These are phyloP conservation scores for Drosophila tripunctata DNA, from an alignment of 2,888 invertebrate genomes.

Conservation along the genomic window DNA sequence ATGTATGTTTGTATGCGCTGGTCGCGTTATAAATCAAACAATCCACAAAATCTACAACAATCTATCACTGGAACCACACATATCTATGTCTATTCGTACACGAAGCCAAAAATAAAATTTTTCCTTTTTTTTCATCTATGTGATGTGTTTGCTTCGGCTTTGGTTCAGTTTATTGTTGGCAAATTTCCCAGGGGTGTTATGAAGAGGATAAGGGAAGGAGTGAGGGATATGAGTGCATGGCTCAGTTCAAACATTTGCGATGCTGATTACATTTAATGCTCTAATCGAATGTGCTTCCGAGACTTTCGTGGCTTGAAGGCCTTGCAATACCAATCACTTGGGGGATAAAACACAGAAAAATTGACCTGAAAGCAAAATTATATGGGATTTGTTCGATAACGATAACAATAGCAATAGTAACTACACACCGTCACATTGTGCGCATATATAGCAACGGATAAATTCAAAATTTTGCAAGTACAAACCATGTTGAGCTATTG, in stretches of 20 bases:
- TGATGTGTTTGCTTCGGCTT: conserved; percentile 12
- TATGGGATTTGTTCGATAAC: neutral
- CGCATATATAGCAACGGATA: no score
- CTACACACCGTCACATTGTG: no score
- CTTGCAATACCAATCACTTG: conserved; percentile 48
- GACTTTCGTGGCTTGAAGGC: conserved; percentile 23
- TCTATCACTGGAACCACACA: conserved; percentile 18
- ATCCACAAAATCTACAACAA: conserved; percentile 18
- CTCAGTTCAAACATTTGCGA: conserved; percentile 65
- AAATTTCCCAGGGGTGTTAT: conserved; percentile 70
- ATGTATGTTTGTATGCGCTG: neutral
- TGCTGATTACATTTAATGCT: conserved; percentile 71
- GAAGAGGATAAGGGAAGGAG: neutral
- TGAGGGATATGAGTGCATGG: conserved; percentile 7
- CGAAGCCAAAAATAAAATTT: conserved; percentile 11
- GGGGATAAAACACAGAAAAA: neutral
- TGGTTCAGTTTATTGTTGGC: conserved; percentile 57
- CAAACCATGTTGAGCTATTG: conserved; percentile 12
- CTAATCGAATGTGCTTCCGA: conserved; percentile 54
- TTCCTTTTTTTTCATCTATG: conserved; percentile 9
- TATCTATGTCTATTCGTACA: conserved; percentile 10
- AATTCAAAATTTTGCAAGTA: conserved; percentile 33
- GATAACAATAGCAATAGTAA: neutral
- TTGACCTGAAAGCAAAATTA: conserved; percentile 24
- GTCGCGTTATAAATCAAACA: conserved; percentile 15